A percentile compares a stretch with the other conserved stretches of the same genome.
These are phyloP conservation scores for Slavum lentiscoides DNA, from an alignment of 2,888 invertebrate species.

Conservation along the genomic window DNA sequence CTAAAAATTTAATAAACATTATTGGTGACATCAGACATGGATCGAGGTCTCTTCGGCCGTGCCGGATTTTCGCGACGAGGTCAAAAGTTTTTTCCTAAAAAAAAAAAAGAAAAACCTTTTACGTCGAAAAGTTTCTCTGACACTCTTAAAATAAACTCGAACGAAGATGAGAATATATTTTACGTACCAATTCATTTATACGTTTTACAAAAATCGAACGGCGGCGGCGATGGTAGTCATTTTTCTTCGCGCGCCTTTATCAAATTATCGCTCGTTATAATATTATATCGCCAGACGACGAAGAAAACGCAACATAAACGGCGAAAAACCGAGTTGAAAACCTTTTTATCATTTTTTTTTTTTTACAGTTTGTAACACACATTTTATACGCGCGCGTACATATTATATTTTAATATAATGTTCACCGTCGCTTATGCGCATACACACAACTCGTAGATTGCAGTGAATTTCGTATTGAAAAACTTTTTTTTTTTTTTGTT, in stretches of 20 bases:
- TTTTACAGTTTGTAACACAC: not conserved
- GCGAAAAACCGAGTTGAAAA: not conserved
- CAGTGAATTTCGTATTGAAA: conserved; percentile 6
- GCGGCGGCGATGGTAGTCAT: not conserved
- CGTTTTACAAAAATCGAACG: not conserved
- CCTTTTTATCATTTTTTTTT: conserved; percentile 16
- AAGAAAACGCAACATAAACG: no score
- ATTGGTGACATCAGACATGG: not conserved
- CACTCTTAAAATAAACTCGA: not conserved
- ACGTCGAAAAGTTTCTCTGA: not conserved
- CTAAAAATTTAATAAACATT: not conserved
- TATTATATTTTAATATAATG: not conserved
- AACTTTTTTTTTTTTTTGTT: conserved; percentile 2
- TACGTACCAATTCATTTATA: no score
- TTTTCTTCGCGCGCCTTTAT: conserved; percentile 10
- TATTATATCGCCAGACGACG: not conserved
- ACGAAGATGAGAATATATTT: not conserved
- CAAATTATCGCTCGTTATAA: not conserved
- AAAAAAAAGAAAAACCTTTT: not conserved
- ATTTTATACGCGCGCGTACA: not conserved
- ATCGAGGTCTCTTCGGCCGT: not conserved
- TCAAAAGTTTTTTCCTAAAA: not conserved
- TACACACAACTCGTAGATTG: not conserved
- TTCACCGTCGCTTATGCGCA: not conserved
- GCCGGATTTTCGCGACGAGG: no score